Evolutionary conservation across 2,113 vertebrate species (phyloP).

Genomic region (Morone saxatilis): DNA sequence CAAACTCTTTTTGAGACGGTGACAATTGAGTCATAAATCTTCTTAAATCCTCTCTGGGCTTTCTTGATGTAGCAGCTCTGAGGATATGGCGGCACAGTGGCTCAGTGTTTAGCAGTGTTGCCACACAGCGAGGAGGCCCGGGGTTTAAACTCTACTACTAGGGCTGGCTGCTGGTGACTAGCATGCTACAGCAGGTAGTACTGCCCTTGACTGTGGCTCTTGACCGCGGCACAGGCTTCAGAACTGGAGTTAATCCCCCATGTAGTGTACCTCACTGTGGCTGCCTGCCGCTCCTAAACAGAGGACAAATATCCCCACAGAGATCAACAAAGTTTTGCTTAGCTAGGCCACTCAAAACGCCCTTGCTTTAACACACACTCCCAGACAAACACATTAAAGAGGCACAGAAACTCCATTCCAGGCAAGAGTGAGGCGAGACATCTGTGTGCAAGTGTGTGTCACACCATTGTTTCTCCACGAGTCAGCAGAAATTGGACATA

Average conservation of each 20-base stretch:
- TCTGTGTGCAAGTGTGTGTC: constrained; percentile 41
- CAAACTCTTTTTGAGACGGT: constrained; percentile 22
- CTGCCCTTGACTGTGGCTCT: not conserved
- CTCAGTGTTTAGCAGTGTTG: constrained; percentile 1
- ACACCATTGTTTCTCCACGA: constrained; percentile 49
- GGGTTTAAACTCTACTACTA: not conserved
- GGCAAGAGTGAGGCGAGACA: constrained; percentile 11
- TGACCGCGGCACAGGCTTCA: not conserved
- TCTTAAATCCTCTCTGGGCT: constrained; percentile 29
- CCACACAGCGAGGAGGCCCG: constrained; percentile 2
- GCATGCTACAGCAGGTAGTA: not conserved
- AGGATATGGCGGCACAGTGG: not conserved
- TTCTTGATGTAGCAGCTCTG: constrained; percentile 39
- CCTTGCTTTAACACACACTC: not conserved
- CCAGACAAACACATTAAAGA: constrained; percentile 15
- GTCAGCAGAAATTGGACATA: constrained; percentile 67
- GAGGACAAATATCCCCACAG: constrained; percentile 25
- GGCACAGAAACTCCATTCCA: not conserved
- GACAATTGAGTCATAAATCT: constrained; percentile 48
- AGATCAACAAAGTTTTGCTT: constrained; percentile 16
- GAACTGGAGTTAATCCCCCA: constrained; percentile 10
- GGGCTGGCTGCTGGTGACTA: not conserved
- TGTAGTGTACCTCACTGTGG: not conserved
- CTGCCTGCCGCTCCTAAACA: not conserved
- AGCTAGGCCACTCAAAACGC: not conserved